These are phyloP conservation scores for Eptatretus burgeri DNA, from an alignment of 2,113 vertebrate species.

Conservation along the genomic window DNA sequence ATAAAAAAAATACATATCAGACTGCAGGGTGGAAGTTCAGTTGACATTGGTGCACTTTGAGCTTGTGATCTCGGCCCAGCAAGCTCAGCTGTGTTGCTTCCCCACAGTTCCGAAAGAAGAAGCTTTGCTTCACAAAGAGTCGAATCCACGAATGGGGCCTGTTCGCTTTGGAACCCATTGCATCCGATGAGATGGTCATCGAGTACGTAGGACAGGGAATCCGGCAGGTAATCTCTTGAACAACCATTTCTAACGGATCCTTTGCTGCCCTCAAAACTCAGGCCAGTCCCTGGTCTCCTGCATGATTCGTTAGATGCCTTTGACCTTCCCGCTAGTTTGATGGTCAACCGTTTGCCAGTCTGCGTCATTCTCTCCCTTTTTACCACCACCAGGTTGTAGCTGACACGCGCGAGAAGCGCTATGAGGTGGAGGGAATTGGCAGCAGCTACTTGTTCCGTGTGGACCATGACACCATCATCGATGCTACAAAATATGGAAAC, in stretches of 20 bases:
- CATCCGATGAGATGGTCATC: slow-evolving; percentile 82
- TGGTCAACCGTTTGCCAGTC: no score
- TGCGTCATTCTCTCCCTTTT: background rate
- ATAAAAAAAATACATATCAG: no score
- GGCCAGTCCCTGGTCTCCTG: no score
- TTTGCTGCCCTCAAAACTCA: no score
- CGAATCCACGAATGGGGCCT: slow-evolving; percentile 81
- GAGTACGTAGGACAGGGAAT: slow-evolving; percentile 85
- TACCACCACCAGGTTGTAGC: slow-evolving; percentile 48
- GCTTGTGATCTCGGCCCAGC: no score
- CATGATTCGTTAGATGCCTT: no score
- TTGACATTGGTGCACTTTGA: no score
- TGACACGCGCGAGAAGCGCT: slow-evolving; percentile 61
- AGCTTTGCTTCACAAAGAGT: slow-evolving; percentile 53
- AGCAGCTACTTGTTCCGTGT: slow-evolving; percentile 73
- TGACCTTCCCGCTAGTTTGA: no score
- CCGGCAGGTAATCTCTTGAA: slow-evolving; percentile 30
- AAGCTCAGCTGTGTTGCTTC: background rate
- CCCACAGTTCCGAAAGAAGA: slow-evolving; percentile 65
- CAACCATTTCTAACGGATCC: background rate
- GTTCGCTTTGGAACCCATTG: slow-evolving; percentile 78
- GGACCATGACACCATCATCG: slow-evolving; percentile 74
- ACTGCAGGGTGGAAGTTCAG: no score
- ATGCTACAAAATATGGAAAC: slow-evolving; percentile 65
- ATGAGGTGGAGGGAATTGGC: slow-evolving; percentile 54